These are phyloP conservation scores for Rattus norvegicus DNA, from an alignment of 2,113 vertebrate species.

Conservation along the genomic window DNA sequence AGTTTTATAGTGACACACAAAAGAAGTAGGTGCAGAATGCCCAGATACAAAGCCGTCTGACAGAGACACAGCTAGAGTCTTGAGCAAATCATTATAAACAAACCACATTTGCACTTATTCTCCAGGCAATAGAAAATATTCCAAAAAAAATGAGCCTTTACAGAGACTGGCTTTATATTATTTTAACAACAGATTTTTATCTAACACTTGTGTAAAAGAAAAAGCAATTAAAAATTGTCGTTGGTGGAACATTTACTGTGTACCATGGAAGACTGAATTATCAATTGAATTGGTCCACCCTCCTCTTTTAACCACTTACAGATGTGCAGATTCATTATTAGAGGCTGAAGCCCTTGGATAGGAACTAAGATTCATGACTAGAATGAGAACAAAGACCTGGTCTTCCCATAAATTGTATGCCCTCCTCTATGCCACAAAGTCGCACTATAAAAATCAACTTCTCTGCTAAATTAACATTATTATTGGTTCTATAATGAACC, in stretches of 20 bases:
- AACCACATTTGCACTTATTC: neutral
- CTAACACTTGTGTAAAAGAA: slow-evolving; percentile 27
- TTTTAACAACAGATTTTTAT: neutral
- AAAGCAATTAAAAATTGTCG: slow-evolving; percentile 30
- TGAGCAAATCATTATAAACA: neutral
- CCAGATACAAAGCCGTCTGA: neutral
- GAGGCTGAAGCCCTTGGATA: neutral
- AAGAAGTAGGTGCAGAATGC: neutral
- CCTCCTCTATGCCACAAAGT: neutral
- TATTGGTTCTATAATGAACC: slow-evolving; percentile 59
- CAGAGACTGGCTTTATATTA: neutral
- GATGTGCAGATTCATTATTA: slow-evolving; percentile 33
- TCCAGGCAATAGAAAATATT: neutral
- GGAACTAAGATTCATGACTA: neutral
- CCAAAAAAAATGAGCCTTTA: neutral
- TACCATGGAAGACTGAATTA: neutral
- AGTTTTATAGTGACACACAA: slow-evolving; percentile 3
- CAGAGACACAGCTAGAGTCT: neutral
- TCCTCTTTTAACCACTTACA: neutral
- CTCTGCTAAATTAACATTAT: slow-evolving; percentile 66
- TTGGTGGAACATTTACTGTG: slow-evolving; percentile 35
- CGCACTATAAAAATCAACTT: slow-evolving; percentile 53
- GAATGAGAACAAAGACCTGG: neutral
- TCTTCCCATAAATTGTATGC: neutral
- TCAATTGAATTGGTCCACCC: neutral